phyloP scores from a whole-genome alignment of 2,797 vertebrate genomes.

The Clarias laeviceps region DNA sequence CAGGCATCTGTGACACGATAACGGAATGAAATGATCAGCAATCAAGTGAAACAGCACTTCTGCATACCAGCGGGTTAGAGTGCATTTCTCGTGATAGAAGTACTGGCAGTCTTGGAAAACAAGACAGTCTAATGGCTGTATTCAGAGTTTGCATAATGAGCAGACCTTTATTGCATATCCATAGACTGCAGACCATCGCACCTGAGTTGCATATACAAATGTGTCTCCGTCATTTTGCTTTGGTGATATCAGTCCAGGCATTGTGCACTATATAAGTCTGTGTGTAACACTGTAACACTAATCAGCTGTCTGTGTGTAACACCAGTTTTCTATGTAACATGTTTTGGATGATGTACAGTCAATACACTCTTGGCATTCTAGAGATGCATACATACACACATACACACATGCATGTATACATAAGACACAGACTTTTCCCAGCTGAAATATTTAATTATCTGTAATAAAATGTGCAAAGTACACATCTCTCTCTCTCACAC shows the following conservation, averaged over 20 bases:
- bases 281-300: too few species aligned
- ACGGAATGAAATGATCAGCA: not conserved
- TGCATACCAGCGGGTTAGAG: too few species aligned
- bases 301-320: not conserved
- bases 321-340: not conserved
- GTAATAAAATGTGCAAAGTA: not conserved
- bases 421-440: not conserved
- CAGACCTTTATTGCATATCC: not conserved
- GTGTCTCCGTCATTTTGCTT: not conserved
- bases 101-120: not conserved
- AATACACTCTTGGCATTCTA: not conserved
- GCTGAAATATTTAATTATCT: too few species aligned
- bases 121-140: not conserved
- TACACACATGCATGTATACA: too few species aligned
- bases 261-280: not conserved
- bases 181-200: not conserved
- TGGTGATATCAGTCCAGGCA: not conserved
- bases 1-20: not conserved
- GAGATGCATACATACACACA: not conserved
- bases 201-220: not conserved
- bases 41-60: not conserved
- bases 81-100: not conserved
- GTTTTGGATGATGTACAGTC: not conserved
- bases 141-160: not conserved
- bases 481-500: slow-evolving; percentile 7